Evolutionary conservation across 64 coral and sea anemone species (phyloP), one percentile per base, ranked within the genome.

Genomic region (Pachyseris speciosa): DNA sequence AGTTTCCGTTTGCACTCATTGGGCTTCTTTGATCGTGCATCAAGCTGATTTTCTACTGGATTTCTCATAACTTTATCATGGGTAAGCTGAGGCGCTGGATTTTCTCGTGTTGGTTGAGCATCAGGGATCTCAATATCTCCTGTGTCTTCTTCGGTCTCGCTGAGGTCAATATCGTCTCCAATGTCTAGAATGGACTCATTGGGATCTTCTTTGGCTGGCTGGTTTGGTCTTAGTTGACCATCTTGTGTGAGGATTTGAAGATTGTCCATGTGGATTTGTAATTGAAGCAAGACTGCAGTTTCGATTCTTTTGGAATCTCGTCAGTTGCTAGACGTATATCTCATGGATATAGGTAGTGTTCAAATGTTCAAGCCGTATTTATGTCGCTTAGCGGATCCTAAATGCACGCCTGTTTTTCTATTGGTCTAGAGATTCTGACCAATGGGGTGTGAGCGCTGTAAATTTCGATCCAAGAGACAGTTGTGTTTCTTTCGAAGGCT

Each of bases 391-490:
- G n/a, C 22, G 58, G 22, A 61, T 61, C 58, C 58, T 25, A 61
- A 61, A 61, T 61, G 58, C 0, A 5, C 22, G 5, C 58, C 58
- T 61, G 58, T 61, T 61, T 61, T 61, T 61, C 58, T 61, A 29
- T 61, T 61, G 58, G 58, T 61, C 20, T 61, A 25, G 58, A 61
- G 58, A 24, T 61, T 61, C 25, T 61, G 58, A 9, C 58, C 22
- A 24, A 61, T 61, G 58, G 27, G 58, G 58, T 61, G 58, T 25
- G 25, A 61, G 58, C 22, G 58, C 58, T 61, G 58, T 61, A 61
- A 61, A 61, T 61, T 61, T 61, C 58, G 58, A 61, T 61, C 58
- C 24, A 61, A 61, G 58, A 61, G 58, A 61, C 58, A 61, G 58
- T 27, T 61, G 58, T 24, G 58, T 61, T 24, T 25, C 58, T 61